Evolutionary conservation across 2,888 invertebrate species (phyloP), one percentile per base, ranked within the genome.

Genomic region (Cheilosia scutellata): DNA sequence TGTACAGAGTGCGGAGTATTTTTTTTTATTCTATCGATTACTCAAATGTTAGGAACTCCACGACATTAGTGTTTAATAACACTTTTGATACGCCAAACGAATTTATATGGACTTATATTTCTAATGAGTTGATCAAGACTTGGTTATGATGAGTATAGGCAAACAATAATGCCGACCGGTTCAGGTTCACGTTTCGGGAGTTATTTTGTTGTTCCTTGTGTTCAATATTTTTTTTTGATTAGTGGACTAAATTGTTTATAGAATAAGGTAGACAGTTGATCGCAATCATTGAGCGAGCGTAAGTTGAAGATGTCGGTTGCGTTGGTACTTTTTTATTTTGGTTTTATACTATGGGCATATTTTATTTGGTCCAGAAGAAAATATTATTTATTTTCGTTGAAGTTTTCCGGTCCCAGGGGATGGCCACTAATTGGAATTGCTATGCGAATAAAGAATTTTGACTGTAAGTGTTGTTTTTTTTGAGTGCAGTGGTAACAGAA

Each of bases 341-440:
- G 72, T 53, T 16, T 47, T 27, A 5, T 58, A 1, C 20, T 79
- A 11, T 79, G 79, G 79, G 27, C 16, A 1, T 72, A 79, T 11
- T 79, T 20, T 20, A 27, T 79, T 16, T 79, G 79, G 72, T n/a
- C 33, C 0, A 65, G 71, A 25, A 57, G 82, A 13, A 63, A 58
- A 47, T 82, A 65, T 37, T 82, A 82, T 60, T 33, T 63, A 5
- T 76, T 82, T 40, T 58, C 57, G 40, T 60, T 37, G 29, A 82
- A 77, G 42, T n/a, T 33, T 42, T 57, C 71, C 2, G 76, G 76
- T 20, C 70, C 65, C 6, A 5, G 3, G 3, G 71, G 82, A 40
- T 72, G 44, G 65, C 77, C 82, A 3, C 20, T 82, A 6, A 4
- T 82, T 27, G 77, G 77, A 33, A 63, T 68, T 20, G 82, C 70